Evolutionary conservation across 2,797 vertebrate genomes (phyloP), one percentile per base, ranked within the genome.

Genomic region (Danio tinwini): DNA sequence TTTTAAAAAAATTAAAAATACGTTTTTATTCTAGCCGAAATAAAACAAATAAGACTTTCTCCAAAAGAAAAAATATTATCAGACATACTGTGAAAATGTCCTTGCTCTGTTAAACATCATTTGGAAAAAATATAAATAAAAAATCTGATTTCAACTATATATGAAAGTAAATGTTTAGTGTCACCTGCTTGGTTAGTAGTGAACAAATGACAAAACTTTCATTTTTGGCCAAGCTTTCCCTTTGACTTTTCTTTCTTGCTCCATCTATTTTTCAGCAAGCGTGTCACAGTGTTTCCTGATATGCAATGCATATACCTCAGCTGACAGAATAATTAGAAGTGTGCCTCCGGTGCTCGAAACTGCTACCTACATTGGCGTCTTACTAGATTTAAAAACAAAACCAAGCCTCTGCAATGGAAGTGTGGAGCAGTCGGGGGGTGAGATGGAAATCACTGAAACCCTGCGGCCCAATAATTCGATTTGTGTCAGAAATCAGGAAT

Each of bases 401-500:
- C 13, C 53, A 63, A 76, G 85, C 84, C 86, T 62, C 65, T 82
- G 81, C 42, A 70, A 44, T 62, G 75, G 39, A 76, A 63, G 63
- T 17, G 14, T 42, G 59, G 71, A 52, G 53, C 7, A 16, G 56
- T 78, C 17, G 80, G 82, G 74, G 74, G 83, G 80, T 82, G 72
- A 63, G 81, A 61, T 52, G 45, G 44, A 78, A 79, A 71, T 82
- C 53, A 63, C 70, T 63, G 65, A 79, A 88, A 93, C 93, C 93
- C 92, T 92, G 93, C 90, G 87, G 88, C 93, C 95, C 94, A 97
- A 98, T 97, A 96, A 96, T 97, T 98, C 94, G 96, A 96, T 97
- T 97, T 96, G 93, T 94, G 93, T 95, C 94, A 95, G 95, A 95
- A 97, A 97, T 97, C 91, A 94, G 96, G 95, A 98, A 98, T 98